Percentiles rank a stretch among this genome's conserved stretches.
Conservation (phyloP, 1,140 invertebrate species). For the Glomeris maerens region DNA sequence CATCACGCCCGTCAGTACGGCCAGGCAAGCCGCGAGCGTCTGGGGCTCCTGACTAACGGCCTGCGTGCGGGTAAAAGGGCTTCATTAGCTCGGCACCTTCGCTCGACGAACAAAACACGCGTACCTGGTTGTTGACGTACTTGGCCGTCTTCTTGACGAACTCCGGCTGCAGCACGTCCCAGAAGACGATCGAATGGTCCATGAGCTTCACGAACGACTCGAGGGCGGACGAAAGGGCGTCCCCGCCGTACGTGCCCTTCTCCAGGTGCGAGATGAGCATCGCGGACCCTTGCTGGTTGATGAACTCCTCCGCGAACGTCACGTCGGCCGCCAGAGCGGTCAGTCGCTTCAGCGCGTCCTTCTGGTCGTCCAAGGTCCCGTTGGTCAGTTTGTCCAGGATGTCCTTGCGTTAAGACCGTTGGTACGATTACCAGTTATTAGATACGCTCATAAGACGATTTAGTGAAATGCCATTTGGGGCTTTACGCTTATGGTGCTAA, state of each 20-base stretch:
- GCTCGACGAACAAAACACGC: constrained; percentile 5
- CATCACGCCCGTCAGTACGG: constrained; percentile 81
- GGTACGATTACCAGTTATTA: no score
- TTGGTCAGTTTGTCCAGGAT: constrained; percentile 57
- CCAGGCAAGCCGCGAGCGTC: constrained; percentile 68
- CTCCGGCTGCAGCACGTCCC: constrained; percentile 73
- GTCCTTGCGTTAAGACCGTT: no score
- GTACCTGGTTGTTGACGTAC: constrained; percentile 49
- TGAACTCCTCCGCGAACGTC: constrained; percentile 85
- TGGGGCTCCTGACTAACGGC: no score
- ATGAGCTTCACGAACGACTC: constrained; percentile 84
- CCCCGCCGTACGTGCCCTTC: constrained; percentile 30
- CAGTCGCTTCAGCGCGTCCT: constrained; percentile 53
- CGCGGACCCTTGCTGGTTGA: constrained; percentile 72
- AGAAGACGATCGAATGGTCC: constrained; percentile 86
- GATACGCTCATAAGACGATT: no score
- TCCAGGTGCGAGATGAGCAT: constrained; percentile 68
- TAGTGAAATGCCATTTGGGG: no score
- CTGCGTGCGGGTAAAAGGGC: constrained; percentile 33
- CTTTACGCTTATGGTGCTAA: no score
- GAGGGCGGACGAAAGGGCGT: constrained; percentile 53
- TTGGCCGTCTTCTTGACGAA: constrained; percentile 75
- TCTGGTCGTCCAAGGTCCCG: constrained; percentile 42
- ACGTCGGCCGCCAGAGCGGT: constrained; percentile 62
- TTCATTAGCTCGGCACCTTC: no score